phyloP scores from a whole-genome alignment of 2,113 vertebrate genomes.

The Proterorhinus semilunaris region DNA sequence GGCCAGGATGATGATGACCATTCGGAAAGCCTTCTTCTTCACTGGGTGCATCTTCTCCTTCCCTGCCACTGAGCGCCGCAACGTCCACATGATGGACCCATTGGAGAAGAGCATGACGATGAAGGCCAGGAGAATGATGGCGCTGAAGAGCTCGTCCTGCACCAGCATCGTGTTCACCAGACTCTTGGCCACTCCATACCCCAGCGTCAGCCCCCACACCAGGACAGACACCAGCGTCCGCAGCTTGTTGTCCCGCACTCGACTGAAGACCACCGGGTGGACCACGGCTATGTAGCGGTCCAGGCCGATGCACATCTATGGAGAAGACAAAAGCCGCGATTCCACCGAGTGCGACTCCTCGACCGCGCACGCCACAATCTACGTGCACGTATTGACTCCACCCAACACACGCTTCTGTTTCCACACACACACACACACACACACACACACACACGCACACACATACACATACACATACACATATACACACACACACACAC shows the following conservation, averaged over 20 bases:
- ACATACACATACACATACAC: too few species aligned
- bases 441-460: too few species aligned
- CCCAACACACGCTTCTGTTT: too few species aligned
- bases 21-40: constrained; percentile 76
- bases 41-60: constrained; percentile 75
- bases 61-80: constrained; percentile 67
- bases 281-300: constrained; percentile 77
- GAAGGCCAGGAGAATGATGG: constrained; percentile 72
- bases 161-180: constrained; percentile 46
- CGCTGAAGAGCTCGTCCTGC: constrained; percentile 58
- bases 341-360: background rate
- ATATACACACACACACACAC: too few species aligned
- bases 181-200: constrained; percentile 60
- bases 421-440: too few species aligned
- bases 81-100: constrained; percentile 73
- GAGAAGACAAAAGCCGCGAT: background rate
- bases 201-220: constrained; percentile 64
- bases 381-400: too few species aligned
- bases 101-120: constrained; percentile 76
- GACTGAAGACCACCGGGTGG: constrained; percentile 67
- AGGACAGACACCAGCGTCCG: constrained; percentile 44
- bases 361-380: background rate
- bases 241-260: constrained; percentile 62
- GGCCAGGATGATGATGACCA: constrained; percentile 68
- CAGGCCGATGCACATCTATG: constrained; percentile 71